phyloP scores from a whole-genome alignment of 2,888 invertebrate genomes.

The Apomyelois bistriatella region DNA sequence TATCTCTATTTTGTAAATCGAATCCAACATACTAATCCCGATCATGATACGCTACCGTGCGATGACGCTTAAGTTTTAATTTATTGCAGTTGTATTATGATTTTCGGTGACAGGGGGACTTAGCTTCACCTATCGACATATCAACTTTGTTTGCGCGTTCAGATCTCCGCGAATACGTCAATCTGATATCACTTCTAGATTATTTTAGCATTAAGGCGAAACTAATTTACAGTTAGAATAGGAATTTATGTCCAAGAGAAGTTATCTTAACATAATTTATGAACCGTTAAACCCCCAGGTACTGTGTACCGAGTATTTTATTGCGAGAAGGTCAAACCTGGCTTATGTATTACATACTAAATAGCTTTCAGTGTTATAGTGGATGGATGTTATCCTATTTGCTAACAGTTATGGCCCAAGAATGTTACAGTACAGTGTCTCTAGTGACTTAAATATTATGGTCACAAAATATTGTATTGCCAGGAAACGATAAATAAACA shows the following conservation, averaged over 20 bases:
- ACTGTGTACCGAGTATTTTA: slow-evolving; percentile 65
- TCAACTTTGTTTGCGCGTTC: slow-evolving; percentile 69
- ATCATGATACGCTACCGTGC: slow-evolving; percentile 70
- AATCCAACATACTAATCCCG: slow-evolving; percentile 49
- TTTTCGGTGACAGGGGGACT: slow-evolving; percentile 62
- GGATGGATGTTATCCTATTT: slow-evolving; percentile 58
- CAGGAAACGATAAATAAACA: slow-evolving; percentile 85
- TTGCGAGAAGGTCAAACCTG: slow-evolving; percentile 65
- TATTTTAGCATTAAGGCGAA: slow-evolving; percentile 81
- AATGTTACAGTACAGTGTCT: slow-evolving; percentile 40
- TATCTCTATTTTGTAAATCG: slow-evolving; percentile 45
- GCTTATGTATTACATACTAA: slow-evolving; percentile 58
- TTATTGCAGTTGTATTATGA: slow-evolving; percentile 52
- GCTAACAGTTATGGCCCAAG: slow-evolving; percentile 43
- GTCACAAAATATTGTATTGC: slow-evolving; percentile 77
- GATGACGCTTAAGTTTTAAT: slow-evolving; percentile 57
- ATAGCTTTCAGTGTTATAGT: slow-evolving; percentile 72
- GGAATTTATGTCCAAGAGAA: slow-evolving; percentile 78
- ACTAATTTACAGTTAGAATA: slow-evolving; percentile 82
- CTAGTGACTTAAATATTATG: slow-evolving; percentile 32
- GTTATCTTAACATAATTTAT: slow-evolving; percentile 73
- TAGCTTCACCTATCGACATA: slow-evolving; percentile 61
- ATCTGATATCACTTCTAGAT: slow-evolving; percentile 77
- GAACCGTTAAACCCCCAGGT: slow-evolving; percentile 63
- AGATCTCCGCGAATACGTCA: slow-evolving; percentile 55